Base-by-base conservation (phyloP, 2,797 vertebrate genomes). In the Pseudochaenichthys georgianus region DNA sequence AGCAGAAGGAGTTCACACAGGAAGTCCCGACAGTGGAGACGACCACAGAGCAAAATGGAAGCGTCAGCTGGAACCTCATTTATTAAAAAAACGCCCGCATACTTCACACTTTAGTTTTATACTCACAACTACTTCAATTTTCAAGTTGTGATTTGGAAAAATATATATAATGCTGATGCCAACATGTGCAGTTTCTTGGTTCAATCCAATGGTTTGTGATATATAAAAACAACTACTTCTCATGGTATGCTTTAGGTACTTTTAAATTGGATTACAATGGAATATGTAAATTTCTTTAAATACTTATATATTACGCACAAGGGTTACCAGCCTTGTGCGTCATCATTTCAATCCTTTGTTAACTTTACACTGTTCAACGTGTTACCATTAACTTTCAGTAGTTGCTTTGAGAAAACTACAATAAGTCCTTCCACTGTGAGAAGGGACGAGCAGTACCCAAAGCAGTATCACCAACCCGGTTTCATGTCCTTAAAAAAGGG, bases 341-440 rank as follows among this genome's bases (percentile, higher is more conserved):
- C 72, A 23, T 88, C 90, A 69, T 65, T 83, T 64, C 67, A 51
- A 42, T 75, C 71, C 64, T 83, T 75, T 66, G 64, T 81, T 80
- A 74, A 78, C 73, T 60, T 64, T 38, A 74, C 84, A 83, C 85
- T 77, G 83, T 84, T 83, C 80, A 81, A 64, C 60, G 42, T 77
- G 84, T 84, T 90, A 73, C 77, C 79, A 57, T 84, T 79, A 90
- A 93, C 87, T 90, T 91, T 93, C 93, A 94, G 92, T 93, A 93
- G 92, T 92, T 92, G 88, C 83, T 82, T 74, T 83, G 75, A 84
- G 75, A 88, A 79, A 88, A 90, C 86, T 82, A 83, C 85, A 83
- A 87, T 61, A 80, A 88, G 83, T 88, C 87, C 86, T 75, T 87
- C 82, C 81, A 86, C 83, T 88, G 88, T 87, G 74, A 80, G 82